Evolutionary conservation across 2,888 invertebrate species (phyloP), one percentile per base, ranked within the genome.

Genomic region (Leptopilina drosophilae): DNA sequence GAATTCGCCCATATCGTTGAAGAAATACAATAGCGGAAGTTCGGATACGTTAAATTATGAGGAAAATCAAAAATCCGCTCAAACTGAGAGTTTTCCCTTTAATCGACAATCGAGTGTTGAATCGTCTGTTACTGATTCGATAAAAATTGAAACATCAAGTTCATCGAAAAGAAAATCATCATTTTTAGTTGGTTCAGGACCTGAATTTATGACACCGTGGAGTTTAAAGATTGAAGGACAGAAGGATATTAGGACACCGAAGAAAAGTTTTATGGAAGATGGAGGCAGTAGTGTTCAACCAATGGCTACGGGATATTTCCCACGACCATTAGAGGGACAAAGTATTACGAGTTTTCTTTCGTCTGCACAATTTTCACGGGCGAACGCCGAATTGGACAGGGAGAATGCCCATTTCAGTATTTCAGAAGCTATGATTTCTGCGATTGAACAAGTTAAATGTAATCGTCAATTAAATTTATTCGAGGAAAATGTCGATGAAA

Each of bases 381-480:
- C 94, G 26, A 95, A 95, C 87, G 96, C 96, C 0, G 96, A 96
- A 87, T 92, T 97, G 80, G 97, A 97, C 87, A 92, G 96, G 88
- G 97, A 97, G 92, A 97, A 97, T 92, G 96, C 97, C 0, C 97
- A 97, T 92, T 97, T 97, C 90, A 95, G 94, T 87, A 95, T 97
- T 82, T 96, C 96, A 2, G 97, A 97, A 91, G 96, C 96, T 0
- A 94, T 97, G 88, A 97, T 97, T 82, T 94, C 96, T 9, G 96
- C 96, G 14, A 96, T 97, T 83, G 97, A 97, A 88, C 95, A 95
- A 87, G 93, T 95, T 9, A 95, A 95, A 88, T 95, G 95, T 89
- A 94, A 94, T 75, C 92, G 92, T 65, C 92, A 93, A 82, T 90
- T 93, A 78, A 91, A 92, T 78, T 83, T 93, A 66, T 89, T 90